Evolutionary conservation across 2,113 vertebrate species (phyloP), one percentile per base, ranked within the genome.

Genomic region (Cathartes aura): DNA sequence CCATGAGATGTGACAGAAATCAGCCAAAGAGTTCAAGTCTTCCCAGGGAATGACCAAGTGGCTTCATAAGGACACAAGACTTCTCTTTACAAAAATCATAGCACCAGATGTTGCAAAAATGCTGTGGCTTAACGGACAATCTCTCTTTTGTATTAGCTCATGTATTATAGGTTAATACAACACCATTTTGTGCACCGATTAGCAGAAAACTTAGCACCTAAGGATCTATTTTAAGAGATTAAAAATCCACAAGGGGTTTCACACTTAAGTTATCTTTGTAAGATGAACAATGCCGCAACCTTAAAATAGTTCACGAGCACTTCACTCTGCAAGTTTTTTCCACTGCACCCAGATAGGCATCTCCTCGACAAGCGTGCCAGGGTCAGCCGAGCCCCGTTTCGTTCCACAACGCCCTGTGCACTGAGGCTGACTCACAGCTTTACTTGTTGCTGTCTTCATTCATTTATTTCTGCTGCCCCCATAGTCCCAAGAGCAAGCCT

Each of bases 11-110:
- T 19, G 72, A 32, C 24, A 62, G 50, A 83, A 82, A 62, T 50
- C 58, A 70, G 53, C 21, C 6, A 7, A n/a, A 16, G 27, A 23
- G 34, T 36, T 86, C 32, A 59, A 17, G 13, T 13, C 34, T 80
- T 68, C 21, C 48, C 42, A 58, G 24, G 60, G 36, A 64, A 38
- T 3, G 16, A 30, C 11, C 0, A 0, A 56, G 30, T 15, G n/a
- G 12, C 40, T 80, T 64, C 71, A 42, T 5, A 43, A 21, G n/a
- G 42, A n/a, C 45, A 73, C 5, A 7, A 50, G 32, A 1, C 24
- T 59, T 40, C 22, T 58, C 30, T 59, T 42, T 48, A 48, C 36
- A 36, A 32, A 83, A 86, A 9, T 26, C 20, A 0, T 3, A 38
- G 67, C 59, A 22, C 5, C 42, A 73, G 55, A 24, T 8, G 9